phyloP scores from a whole-genome alignment of 2,113 vertebrate species.

The Chaenogobius annularis region DNA sequence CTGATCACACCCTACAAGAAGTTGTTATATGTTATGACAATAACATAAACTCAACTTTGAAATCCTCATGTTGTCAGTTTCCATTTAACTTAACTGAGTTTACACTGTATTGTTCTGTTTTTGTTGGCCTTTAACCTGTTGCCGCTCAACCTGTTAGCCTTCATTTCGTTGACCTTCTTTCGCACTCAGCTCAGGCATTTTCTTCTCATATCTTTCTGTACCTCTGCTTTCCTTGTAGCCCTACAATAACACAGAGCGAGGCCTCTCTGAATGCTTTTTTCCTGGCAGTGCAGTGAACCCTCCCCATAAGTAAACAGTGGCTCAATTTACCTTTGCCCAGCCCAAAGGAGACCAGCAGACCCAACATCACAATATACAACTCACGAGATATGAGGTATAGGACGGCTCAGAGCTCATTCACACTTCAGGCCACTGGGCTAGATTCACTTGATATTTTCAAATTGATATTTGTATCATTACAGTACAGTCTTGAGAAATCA shows the following conservation, averaged over 20 bases:
- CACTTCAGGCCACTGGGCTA: background rate
- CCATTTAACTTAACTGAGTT: background rate
- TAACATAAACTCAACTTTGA: too few species aligned
- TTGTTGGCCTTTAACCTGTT: background rate
- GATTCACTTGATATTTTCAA: background rate
- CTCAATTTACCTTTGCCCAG: constrained; percentile 61
- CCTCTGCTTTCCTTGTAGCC: constrained; percentile 46
- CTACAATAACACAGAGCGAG: constrained; percentile 73
- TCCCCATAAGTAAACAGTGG: constrained; percentile 72
- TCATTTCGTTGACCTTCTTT: constrained; percentile 9
- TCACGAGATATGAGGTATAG: constrained; percentile 5
- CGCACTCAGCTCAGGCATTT: constrained; percentile 7
- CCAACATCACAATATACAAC: constrained; percentile 10
- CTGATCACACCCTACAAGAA: too few species aligned
- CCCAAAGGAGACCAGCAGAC: constrained; percentile 29
- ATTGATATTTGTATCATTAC: background rate
- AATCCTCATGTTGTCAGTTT: too few species aligned
- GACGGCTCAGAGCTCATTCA: background rate
- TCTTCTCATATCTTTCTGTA: background rate
- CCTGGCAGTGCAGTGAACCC: constrained; percentile 57
- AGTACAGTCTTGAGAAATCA: background rate
- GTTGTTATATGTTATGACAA: too few species aligned
- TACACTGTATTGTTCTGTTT: background rate
- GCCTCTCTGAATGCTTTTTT: constrained; percentile 70
- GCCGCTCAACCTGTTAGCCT: background rate